Evolutionary conservation across 2,113 vertebrate genomes (phyloP), one percentile per base, ranked within the genome.

Genomic region (Orthonyx spaldingii): DNA sequence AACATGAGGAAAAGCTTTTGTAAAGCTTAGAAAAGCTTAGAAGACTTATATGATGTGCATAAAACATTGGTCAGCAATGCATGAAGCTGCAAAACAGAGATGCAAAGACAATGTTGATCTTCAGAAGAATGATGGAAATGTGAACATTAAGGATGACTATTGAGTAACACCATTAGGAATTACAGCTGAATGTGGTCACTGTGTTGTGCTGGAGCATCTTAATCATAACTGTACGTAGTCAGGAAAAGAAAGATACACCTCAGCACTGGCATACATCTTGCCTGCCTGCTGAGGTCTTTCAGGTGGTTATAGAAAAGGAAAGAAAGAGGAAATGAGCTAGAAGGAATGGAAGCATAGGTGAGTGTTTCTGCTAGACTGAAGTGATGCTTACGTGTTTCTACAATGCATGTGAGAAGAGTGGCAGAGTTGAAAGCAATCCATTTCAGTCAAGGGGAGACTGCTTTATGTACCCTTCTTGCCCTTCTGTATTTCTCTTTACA

Each of bases 61-160:
- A 63, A 98, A 97, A 55, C 96, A 87, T 47, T 99, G 98, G 98
- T 99, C 98, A 3, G 98, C 98, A 42, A 97, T 98, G 69, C 98
- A 99, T 8, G 99, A 99, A 97, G 98, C 98, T 30, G 98, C 98
- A 37, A 99, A 98, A 94, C 98, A 98, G 81, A 98, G 98, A n/a
- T 98, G 94, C 65, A 97, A 95, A 37, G 98, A 98, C 42, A 95
- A 99, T 59, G 13, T 98, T 53, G 96, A 97, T 76, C 92, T 99
- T 52, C 95, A 99, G 52, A 98, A 96, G 71, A 98, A 98, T 1
- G 97, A 98, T 16, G 98, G 97, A 63, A 98, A 97, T 16, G 97
- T 98, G 16, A 97, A 96, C 39, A 74, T 97, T 42, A 97, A 37
- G 80, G 98, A 98, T 3, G 96, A 96, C 10, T 98, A 98, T 10